Evolutionary conservation across 2,888 invertebrate genomes (phyloP), one percentile per base, ranked within the genome.

Genomic region (Hypercompe scribonia): DNA sequence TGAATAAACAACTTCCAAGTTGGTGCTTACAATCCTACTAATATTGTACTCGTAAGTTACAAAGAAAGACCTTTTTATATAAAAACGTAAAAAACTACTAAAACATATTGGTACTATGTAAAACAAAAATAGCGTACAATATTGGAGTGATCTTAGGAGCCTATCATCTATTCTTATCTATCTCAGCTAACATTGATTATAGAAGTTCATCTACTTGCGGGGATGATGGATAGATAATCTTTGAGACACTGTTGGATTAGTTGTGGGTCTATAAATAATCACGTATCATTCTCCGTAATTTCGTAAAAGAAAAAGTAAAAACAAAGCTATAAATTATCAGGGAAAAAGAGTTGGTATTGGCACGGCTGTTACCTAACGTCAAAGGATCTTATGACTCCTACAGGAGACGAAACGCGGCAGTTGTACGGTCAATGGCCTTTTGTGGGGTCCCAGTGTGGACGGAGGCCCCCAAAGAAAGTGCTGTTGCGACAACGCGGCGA

Each of bases 171-270:
- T 90, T 89, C 79, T 84, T 83, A 89, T 90, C 89, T 83, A 68
- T 54, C 82, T 83, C 81, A 84, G 81, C 83, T 77, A 85, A 87
- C 84, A 88, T 88, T 89, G 87, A 90, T 87, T 87, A 88, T 86
- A 83, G 81, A 84, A 87, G 84, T 83, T 81, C 79, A 80, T 71
- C 70, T 72, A 78, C 78, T 70, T 71, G 69, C 78, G 76, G 73
- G 66, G 73, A 86, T 90, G 91, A 91, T 91, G 86, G 90, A 91
- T 91, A 87, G 78, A 81, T 77, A 74, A 81, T 80, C 83, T 84
- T 84, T 81, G 72, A 76, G 78, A 73, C 77, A 76, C 74, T 72
- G 76, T 70, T 80, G 73, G 78, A 76, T 73, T 34, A 64, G 46
- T 36, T 4, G 36, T 72, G 31, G 21, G 42, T 24, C 18, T 24